A percentile compares a stretch with the other conserved stretches of the same genome.
phyloP scores from a whole-genome alignment of 2,888 invertebrate species.

The Leptopterna dolabrata region DNA sequence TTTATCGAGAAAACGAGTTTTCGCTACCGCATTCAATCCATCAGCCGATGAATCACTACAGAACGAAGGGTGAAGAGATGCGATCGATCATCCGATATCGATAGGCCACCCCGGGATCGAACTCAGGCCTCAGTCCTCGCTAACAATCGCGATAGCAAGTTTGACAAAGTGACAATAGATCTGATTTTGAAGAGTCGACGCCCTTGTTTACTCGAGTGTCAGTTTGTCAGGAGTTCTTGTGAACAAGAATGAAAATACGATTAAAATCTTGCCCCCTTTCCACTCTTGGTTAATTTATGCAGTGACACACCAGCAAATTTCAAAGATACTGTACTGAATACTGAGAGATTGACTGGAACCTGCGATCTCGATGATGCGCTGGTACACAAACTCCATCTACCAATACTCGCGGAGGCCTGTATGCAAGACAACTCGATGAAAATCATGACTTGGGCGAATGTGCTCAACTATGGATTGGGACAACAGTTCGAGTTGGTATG shows the following conservation, averaged over 20 bases:
- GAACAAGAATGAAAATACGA: not conserved
- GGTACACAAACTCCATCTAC: too few relatives aligned
- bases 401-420: too few relatives aligned
- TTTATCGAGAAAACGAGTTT: not conserved
- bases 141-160: not conserved
- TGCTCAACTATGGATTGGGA: too few relatives aligned
- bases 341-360: too few relatives aligned
- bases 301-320: too few relatives aligned
- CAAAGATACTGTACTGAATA: too few relatives aligned
- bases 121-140: not conserved
- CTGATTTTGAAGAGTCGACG: not conserved
- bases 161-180: conserved; percentile 1
- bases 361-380: too few relatives aligned
- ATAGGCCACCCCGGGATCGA: not conserved
- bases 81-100: not conserved
- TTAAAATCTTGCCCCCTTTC: too few relatives aligned
- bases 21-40: not conserved
- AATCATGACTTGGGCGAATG: too few relatives aligned
- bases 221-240: not conserved
- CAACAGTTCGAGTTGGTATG: too few relatives aligned
- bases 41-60: not conserved
- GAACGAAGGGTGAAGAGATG: not conserved
- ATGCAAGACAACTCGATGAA: too few relatives aligned
- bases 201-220: not conserved
- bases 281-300: too few relatives aligned